Base-by-base conservation (phyloP, 1,140 invertebrate species). In the Heterodera carotae region DNA sequence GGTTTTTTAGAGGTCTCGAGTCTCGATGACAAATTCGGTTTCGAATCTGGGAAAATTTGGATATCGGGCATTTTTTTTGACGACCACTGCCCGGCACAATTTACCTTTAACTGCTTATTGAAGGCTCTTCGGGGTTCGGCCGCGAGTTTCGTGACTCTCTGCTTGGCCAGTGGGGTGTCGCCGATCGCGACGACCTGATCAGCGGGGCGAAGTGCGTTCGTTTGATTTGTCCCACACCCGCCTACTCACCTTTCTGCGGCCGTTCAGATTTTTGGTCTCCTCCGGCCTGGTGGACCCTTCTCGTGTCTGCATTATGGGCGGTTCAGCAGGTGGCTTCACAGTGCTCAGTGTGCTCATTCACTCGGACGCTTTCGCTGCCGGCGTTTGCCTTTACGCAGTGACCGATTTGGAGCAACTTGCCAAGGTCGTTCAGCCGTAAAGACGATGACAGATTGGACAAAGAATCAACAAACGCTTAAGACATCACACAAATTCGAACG, bases 231-330 rank as follows among this genome's bases (percentile, higher is more conserved):
- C 39, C 39, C 7, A 10, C 39, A 12, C 7, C 39, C 39, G 15
- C 10, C 27, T n/a, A 31, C 29, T 27, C 6, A 7, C 7, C 33
- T 66, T 29, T 29, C 4, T 29, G 25, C 33, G 5, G 25, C 12
- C 25, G 15, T 66, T 66, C 25, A 80, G 78, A 48, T 78, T 66
- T 29, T 29, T 78, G 4, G 43, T 78, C 34, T n/a, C 76, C 27
- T 33, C 53, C 33, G 68, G 68, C 36, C 27, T 60, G 18, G 76
- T 78, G 25, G 76, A 78, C 48, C 76, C 75, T 5, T 31, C 34
- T n/a, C 76, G 64, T 27, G 53, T 78, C 2, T 79, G 78, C 64
- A 78, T 78, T 27, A 36, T 79, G 48, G 76, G 76, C 27, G 80
- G 76, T 36, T 78, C 76, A 3, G 76, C 76, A 18, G 77, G 76